Evolutionary conservation across 2,888 invertebrate species (phyloP).

Genomic region (Dastarcus helophoroides): DNA sequence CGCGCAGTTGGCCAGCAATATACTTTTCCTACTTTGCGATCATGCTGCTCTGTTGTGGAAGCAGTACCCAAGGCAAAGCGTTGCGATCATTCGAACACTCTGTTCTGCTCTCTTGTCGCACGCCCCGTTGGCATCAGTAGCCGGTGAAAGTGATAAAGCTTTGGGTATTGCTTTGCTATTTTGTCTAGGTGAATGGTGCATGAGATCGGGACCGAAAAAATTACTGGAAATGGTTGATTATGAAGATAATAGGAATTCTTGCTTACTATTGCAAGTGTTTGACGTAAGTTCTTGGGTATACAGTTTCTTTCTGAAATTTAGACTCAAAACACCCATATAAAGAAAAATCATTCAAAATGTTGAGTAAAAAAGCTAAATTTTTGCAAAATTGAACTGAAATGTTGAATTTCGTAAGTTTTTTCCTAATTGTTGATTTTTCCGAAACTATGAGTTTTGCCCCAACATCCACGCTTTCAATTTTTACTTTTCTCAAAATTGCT

Average conservation of each 20-base stretch:
- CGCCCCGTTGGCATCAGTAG: constrained; percentile 39
- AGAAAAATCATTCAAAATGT: too few species aligned
- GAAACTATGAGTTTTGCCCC: too few species aligned
- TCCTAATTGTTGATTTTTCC: too few species aligned
- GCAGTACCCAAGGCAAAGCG: constrained; percentile 54
- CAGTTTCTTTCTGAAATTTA: too few species aligned
- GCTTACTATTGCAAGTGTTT: constrained; percentile 55
- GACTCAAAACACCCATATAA: too few species aligned
- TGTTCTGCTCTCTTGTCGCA: constrained; percentile 36
- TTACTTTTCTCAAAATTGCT: too few species aligned
- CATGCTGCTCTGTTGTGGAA: constrained; percentile 61
- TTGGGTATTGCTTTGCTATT: constrained; percentile 72
- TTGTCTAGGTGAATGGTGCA: constrained; percentile 89
- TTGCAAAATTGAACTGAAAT: too few species aligned
- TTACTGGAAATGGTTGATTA: constrained; percentile 44
- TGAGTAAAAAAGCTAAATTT: too few species aligned
- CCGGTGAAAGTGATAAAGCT: constrained; percentile 54
- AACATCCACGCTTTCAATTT: too few species aligned
- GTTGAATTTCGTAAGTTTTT: too few species aligned
- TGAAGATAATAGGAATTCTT: constrained; percentile 37
- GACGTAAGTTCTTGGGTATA: constrained; percentile 45
- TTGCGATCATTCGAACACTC: constrained; percentile 46
- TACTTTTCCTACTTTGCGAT: constrained; percentile 65
- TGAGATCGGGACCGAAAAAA: constrained; percentile 62
- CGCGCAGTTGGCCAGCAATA: constrained; percentile 75